These are phyloP conservation scores for Pipistrellus kuhlii DNA, from an alignment of 2,797 vertebrate species.

Conservation along the genomic window DNA sequence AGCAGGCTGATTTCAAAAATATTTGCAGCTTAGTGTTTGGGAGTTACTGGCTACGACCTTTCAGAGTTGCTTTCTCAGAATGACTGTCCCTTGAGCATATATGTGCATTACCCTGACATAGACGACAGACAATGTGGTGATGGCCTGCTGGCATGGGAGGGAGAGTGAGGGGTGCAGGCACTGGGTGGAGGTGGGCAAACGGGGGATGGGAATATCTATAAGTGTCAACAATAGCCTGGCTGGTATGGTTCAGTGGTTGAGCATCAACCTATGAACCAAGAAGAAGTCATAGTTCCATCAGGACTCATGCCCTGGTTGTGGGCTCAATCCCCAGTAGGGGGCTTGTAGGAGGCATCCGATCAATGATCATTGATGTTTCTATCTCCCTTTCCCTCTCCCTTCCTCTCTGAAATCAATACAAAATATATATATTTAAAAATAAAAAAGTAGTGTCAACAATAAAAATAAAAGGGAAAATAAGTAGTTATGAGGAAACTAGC, in stretches of 20 bases:
- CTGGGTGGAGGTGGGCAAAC: neutral
- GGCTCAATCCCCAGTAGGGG: too few relatives aligned
- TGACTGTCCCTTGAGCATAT: neutral
- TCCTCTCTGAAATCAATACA: too few relatives aligned
- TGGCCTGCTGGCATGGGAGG: neutral
- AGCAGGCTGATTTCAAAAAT: slow-evolving; percentile 17
- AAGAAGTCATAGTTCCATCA: too few relatives aligned
- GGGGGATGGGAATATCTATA: neutral
- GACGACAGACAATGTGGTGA: neutral
- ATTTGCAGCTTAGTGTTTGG: neutral
- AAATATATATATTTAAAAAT: too few relatives aligned
- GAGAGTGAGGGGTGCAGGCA: too few relatives aligned
- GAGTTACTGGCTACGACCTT: neutral
- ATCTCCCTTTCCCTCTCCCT: too few relatives aligned
- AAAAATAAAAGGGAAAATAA: neutral
- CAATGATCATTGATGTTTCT: too few relatives aligned
- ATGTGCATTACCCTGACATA: neutral
- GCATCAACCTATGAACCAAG: too few relatives aligned
- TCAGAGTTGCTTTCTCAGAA: neutral
- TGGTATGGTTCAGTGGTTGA: too few relatives aligned
- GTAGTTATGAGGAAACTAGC: neutral
- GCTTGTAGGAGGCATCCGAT: too few relatives aligned
- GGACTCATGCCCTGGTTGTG: too few relatives aligned
- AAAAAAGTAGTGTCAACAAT: neutral
- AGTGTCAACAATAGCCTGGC: neutral